phyloP scores from a whole-genome alignment of 2,797 vertebrate species.

The Sebastes paucispinis region DNA sequence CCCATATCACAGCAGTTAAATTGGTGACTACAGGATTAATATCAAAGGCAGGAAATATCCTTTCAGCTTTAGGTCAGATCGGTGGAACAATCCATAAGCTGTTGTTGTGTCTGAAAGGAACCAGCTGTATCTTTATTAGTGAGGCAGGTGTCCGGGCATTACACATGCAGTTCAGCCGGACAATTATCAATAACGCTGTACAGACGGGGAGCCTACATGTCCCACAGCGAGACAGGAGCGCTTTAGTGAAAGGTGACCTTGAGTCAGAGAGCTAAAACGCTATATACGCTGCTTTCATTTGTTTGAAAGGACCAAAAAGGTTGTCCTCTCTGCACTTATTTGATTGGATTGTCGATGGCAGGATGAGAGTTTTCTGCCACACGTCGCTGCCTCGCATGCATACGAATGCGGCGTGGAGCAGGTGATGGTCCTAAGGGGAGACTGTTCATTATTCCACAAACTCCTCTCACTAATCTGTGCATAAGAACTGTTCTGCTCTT shows the following conservation, averaged over 20 bases:
- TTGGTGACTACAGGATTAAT: neutral
- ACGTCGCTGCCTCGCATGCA: conserved; percentile 35
- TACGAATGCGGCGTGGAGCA: conserved; percentile 45
- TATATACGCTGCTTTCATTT: conserved; percentile 70
- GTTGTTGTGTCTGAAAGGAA: conserved; percentile 19
- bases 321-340: conserved; percentile 62
- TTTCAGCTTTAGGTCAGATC: neutral
- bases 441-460: conserved; percentile 62
- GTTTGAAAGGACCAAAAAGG: conserved; percentile 72
- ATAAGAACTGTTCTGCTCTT: conserved; percentile 41
- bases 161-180: conserved; percentile 40
- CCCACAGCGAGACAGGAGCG: conserved; percentile 33
- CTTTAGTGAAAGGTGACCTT: conserved; percentile 71
- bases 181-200: conserved; percentile 65
- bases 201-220: conserved; percentile 26
- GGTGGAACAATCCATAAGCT: neutral
- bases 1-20: neutral
- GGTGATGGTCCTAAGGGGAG: conserved; percentile 56
- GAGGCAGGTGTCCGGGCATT: conserved; percentile 12
- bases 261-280: conserved; percentile 44
- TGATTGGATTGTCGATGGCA: conserved; percentile 74
- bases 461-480: conserved; percentile 52
- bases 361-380: conserved; percentile 44
- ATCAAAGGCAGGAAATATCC: neutral
- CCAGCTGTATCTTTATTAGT: conserved; percentile 15